Evolutionary conservation across 2,113 vertebrate genomes (phyloP).

Genomic region (Lepus europaeus): DNA sequence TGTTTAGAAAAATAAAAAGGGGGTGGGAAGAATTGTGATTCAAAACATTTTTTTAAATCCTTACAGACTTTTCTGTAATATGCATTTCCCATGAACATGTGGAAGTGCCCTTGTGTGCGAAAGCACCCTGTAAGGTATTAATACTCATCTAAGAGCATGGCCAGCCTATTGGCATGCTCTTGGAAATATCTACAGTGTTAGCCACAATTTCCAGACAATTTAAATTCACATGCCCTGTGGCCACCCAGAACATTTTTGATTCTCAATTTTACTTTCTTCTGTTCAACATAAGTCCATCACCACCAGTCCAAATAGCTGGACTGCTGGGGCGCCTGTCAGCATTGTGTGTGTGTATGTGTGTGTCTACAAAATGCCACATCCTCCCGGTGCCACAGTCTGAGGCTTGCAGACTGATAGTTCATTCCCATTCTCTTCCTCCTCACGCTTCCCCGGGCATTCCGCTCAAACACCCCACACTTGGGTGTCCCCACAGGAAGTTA

Average conservation of each 20-base stretch:
- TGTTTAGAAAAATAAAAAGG: no score
- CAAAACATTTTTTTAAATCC: no score
- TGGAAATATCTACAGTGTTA: not conserved
- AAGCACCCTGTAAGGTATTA: not conserved
- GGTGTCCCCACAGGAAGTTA: not conserved
- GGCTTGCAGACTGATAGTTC: not conserved
- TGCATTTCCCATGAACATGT: no score
- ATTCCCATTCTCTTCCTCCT: not conserved
- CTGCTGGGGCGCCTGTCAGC: not conserved
- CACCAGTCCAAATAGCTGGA: not conserved
- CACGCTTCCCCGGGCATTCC: not conserved
- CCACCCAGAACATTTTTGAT: not conserved
- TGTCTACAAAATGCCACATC: not conserved
- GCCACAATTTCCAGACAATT: constrained; percentile 1
- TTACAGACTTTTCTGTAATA: no score
- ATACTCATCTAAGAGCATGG: no score
- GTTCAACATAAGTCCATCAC: not conserved
- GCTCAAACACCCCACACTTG: not conserved
- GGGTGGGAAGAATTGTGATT: no score
- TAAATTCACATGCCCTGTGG: not conserved
- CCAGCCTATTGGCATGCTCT: not conserved
- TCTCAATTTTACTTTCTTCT: constrained; percentile 35
- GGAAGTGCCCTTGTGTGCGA: not conserved
- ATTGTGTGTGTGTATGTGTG: not conserved
- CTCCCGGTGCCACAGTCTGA: not conserved